Evolutionary conservation across 2,113 vertebrate species (phyloP).

Genomic region (Muntiacus reevesi): DNA sequence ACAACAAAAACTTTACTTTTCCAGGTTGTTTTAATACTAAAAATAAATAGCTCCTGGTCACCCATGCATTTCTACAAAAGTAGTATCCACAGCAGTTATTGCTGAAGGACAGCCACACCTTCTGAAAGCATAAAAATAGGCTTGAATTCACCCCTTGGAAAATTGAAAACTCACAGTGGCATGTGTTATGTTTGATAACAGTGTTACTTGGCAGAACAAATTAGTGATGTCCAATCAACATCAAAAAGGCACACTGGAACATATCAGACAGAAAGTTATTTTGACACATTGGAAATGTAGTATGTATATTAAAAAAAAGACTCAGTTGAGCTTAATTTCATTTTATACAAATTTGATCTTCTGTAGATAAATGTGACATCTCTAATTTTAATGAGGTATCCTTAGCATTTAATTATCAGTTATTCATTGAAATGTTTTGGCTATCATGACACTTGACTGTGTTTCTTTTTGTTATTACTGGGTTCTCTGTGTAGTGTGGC

Average conservation of each 20-base stretch:
- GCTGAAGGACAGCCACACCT: not conserved
- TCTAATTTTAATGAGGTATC: not conserved
- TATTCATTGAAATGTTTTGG: not conserved
- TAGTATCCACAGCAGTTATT: not conserved
- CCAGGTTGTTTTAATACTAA: slow-evolving; percentile 18
- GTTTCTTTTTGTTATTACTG: not conserved
- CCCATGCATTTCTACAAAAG: not conserved
- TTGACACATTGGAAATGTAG: not conserved
- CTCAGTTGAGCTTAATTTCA: not conserved
- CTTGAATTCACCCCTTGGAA: not conserved
- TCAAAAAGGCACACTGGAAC: not conserved
- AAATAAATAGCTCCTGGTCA: slow-evolving; percentile 26
- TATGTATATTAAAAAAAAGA: not conserved
- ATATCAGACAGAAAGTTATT: not conserved
- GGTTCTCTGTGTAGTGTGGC: not conserved
- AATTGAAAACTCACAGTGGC: not conserved
- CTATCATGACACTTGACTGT: not conserved
- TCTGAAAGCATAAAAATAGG: not conserved
- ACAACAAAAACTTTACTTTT: not conserved
- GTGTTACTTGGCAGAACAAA: slow-evolving; percentile 19
- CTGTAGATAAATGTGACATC: not conserved
- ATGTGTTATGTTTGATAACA: slow-evolving; percentile 38
- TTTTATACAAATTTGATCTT: not conserved
- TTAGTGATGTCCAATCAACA: not conserved
- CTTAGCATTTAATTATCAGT: not conserved